Conservation (phyloP, 2,797 vertebrate species). For the Tinamus major region DNA sequence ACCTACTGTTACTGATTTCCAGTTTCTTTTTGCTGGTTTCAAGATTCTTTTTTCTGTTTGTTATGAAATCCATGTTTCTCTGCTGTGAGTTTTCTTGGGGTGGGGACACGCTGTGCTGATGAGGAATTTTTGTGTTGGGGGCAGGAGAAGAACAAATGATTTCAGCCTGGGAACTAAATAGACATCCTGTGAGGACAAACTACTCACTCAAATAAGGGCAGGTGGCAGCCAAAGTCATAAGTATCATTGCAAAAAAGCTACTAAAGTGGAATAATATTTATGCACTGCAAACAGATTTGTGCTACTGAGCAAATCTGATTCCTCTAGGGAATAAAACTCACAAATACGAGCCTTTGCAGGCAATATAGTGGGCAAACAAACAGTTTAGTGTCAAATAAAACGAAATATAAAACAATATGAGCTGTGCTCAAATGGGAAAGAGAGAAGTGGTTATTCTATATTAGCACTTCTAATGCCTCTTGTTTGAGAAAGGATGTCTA, state of each 20-base stretch:
- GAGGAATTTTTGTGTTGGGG: background rate
- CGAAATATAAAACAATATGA: conserved; percentile 44
- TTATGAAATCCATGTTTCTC: conserved; percentile 17
- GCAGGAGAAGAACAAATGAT: conserved; percentile 31
- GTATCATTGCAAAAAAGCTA: conserved; percentile 22
- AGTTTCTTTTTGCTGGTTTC: conserved; percentile 30
- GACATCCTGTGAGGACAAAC: conserved; percentile 16
- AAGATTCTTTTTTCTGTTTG: background rate
- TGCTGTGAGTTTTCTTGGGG: background rate
- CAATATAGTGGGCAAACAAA: conserved; percentile 62
- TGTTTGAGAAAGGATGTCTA: background rate
- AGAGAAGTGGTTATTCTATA: background rate
- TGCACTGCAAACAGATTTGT: conserved; percentile 63
- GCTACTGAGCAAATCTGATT: conserved; percentile 65
- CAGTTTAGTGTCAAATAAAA: conserved; percentile 60
- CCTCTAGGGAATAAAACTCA: conserved; percentile 54
- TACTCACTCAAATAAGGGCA: conserved; percentile 28
- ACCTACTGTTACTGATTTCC: background rate
- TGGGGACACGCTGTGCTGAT: background rate
- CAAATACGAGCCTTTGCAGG: conserved; percentile 58
- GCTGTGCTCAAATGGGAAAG: background rate
- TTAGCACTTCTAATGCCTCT: background rate
- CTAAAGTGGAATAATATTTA: conserved; percentile 64
- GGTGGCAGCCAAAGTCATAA: conserved; percentile 43
- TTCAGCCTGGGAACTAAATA: conserved; percentile 23